phyloP scores from a whole-genome alignment of 2,888 invertebrate species.

The Brassicogethes aeneus region DNA sequence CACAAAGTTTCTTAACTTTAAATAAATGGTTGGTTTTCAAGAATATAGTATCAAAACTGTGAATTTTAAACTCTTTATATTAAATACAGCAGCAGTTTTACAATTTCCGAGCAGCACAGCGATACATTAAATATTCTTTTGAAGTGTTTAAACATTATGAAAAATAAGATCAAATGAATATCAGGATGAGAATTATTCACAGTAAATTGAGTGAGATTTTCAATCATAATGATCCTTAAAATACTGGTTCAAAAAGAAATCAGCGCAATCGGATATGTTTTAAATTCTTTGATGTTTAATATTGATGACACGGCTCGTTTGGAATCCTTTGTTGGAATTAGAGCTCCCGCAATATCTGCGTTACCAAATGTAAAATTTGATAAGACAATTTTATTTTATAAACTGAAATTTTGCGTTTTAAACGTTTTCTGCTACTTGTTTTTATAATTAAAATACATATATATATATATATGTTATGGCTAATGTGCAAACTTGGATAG shows the following conservation, averaged over 20 bases:
- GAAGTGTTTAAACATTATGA: not conserved
- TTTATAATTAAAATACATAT: too few species aligned
- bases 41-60: too few species aligned
- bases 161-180: not conserved
- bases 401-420: too few species aligned
- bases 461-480: too few species aligned
- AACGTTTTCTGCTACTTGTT: too few species aligned
- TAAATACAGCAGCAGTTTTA: too few species aligned
- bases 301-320: constrained; percentile 18
- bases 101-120: too few species aligned
- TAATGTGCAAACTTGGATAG: too few species aligned
- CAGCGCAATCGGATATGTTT: constrained; percentile 18
- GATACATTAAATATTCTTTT: not conserved
- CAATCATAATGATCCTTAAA: constrained; percentile 14
- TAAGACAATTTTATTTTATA: too few species aligned
- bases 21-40: too few species aligned
- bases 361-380: not conserved
- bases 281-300: constrained; percentile 19
- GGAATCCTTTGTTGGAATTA: constrained; percentile 17
- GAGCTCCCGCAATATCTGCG: not conserved
- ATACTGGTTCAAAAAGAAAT: constrained; percentile 14
- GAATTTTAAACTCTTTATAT: too few species aligned
- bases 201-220: constrained; percentile 6
- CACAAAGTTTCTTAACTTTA: too few species aligned
- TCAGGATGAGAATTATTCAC: not conserved